Conservation (phyloP, 2,113 vertebrate species). For the Hippocampus abdominalis region DNA sequence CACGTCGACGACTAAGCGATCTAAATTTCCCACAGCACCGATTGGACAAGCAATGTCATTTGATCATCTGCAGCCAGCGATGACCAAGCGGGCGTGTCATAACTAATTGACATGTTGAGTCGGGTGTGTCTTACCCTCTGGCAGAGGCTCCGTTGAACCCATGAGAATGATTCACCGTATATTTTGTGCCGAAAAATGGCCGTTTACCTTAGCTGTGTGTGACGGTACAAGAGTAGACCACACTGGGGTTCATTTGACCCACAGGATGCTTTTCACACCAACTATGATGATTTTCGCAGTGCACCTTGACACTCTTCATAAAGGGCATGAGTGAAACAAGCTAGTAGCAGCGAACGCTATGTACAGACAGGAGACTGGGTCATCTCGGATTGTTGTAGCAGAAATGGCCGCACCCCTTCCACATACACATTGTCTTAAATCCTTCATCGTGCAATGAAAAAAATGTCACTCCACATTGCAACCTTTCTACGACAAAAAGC, state of each 20-base stretch:
- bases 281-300: slow-evolving; percentile 49
- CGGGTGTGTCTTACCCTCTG: too few relatives aligned
- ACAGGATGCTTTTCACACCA: slow-evolving; percentile 56
- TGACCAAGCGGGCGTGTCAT: too few relatives aligned
- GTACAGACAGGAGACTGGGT: not conserved
- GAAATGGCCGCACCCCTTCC: too few relatives aligned
- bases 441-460: too few relatives aligned
- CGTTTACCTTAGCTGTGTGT: not conserved
- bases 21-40: too few relatives aligned
- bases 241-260: slow-evolving; percentile 46
- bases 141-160: too few relatives aligned
- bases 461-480: not conserved
- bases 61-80: too few relatives aligned
- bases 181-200: not conserved
- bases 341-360: not conserved
- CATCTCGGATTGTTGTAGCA: not conserved
- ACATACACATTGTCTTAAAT: not conserved
- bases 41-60: too few relatives aligned
- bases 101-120: too few relatives aligned
- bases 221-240: slow-evolving; percentile 10
- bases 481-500: slow-evolving; percentile 41
- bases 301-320: slow-evolving; percentile 53
- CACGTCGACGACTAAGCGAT: too few relatives aligned
- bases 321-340: slow-evolving; percentile 47
- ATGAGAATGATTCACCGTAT: too few relatives aligned